Percentiles rank a stretch among this genome's conserved stretches.
Evolutionary conservation across 2,888 invertebrate genomes (phyloP).

Genomic region (Beris chalybata): DNA sequence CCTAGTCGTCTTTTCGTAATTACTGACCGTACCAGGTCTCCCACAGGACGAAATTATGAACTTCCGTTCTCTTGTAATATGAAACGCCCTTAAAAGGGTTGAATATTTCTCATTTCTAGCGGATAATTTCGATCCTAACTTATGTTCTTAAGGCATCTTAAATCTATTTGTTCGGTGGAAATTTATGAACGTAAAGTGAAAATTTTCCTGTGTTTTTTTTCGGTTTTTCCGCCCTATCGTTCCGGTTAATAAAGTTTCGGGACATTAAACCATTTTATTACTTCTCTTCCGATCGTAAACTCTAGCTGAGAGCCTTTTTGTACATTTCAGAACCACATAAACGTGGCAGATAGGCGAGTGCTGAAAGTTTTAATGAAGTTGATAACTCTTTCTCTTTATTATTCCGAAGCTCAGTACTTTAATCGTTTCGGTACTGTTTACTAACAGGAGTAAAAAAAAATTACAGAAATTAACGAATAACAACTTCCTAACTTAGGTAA

Average conservation of each 20-base stretch:
- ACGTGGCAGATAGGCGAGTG: conserved; percentile 8
- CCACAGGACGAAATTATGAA: too few relatives aligned
- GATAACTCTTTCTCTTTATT: conserved; percentile 30
- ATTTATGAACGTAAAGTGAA: conserved; percentile 19
- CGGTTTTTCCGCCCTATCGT: conserved; percentile 20
- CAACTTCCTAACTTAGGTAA: too few relatives aligned
- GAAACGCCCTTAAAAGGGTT: background rate
- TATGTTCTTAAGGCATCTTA: conserved; percentile 9
- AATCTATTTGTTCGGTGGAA: conserved; percentile 19
- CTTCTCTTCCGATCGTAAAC: conserved; percentile 24
- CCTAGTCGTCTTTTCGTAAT: too few relatives aligned
- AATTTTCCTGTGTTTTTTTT: conserved; percentile 13
- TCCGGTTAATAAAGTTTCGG: conserved; percentile 29
- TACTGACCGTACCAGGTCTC: too few relatives aligned
- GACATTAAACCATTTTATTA: conserved; percentile 29
- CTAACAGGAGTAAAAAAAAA: background rate
- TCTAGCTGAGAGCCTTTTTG: conserved; percentile 25
- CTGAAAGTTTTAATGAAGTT: conserved; percentile 31
- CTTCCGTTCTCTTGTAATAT: too few relatives aligned
- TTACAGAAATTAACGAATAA: too few relatives aligned
- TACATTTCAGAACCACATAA: background rate
- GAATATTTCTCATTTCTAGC: conserved; percentile 7
- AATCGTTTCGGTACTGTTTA: conserved; percentile 17
- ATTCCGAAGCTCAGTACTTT: conserved; percentile 29
- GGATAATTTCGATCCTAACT: conserved; percentile 2